Evolutionary conservation across 2,797 vertebrate species (phyloP).

Genomic region (Chaetodon trifasciatus): DNA sequence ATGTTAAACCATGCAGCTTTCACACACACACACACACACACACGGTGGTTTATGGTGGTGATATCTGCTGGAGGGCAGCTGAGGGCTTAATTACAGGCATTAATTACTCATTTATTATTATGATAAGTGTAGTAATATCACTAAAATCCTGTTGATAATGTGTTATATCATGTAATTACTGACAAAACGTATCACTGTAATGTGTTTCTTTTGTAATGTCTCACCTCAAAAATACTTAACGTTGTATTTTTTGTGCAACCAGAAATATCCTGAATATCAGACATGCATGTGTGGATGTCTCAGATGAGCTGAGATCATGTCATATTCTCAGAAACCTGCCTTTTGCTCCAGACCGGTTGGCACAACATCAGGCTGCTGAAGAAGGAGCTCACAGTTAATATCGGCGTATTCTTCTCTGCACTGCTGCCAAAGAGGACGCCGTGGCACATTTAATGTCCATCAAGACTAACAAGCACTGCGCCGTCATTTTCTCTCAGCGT

Average conservation of each 20-base stretch:
- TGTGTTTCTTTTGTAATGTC: too few species aligned
- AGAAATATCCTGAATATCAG: conserved; percentile 28
- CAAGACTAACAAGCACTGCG: not conserved
- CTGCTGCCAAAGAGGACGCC: conserved; percentile 32
- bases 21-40: too few species aligned
- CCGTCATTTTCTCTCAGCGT: conserved; percentile 18
- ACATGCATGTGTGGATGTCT: conserved; percentile 33
- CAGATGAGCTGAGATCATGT: conserved; percentile 38
- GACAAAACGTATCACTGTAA: too few species aligned
- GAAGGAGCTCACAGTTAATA: conserved; percentile 28
- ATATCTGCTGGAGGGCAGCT: too few species aligned
- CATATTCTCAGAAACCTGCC: conserved; percentile 40
- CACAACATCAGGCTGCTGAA: conserved; percentile 23
- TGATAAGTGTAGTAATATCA: too few species aligned
- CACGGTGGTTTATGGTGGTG: too few species aligned
- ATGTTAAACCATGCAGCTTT: too few species aligned
- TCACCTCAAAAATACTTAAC: not conserved
- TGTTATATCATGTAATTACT: too few species aligned
- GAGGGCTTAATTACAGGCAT: too few species aligned
- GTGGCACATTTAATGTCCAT: conserved; percentile 20
- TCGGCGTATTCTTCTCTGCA: conserved; percentile 16
- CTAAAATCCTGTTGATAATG: too few species aligned
- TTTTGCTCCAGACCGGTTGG: conserved; percentile 53
- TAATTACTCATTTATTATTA: too few species aligned
- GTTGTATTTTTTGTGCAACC: conserved; percentile 12